phyloP scores from a whole-genome alignment of 2,888 invertebrate species.

The Lysandra bellargus region DNA sequence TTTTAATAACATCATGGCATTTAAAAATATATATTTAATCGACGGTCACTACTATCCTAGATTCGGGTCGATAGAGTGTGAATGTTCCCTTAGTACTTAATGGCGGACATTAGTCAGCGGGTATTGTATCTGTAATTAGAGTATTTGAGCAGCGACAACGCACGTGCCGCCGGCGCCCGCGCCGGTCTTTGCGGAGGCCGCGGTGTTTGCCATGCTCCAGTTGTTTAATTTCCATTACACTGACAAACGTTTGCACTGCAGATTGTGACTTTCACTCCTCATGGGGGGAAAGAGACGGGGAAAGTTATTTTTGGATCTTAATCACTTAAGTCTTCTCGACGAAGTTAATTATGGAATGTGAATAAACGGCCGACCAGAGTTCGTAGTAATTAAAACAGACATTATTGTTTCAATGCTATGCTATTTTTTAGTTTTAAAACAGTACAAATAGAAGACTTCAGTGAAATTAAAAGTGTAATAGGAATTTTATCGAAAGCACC shows the following conservation, averaged over 20 bases:
- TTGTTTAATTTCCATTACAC: slow-evolving; percentile 12
- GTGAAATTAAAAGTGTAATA: neutral
- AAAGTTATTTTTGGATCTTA: neutral
- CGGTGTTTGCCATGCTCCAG: neutral
- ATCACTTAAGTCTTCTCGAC: neutral
- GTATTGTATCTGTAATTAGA: neutral
- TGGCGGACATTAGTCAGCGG: slow-evolving; percentile 4
- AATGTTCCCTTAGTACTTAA: neutral
- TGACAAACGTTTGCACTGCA: slow-evolving; percentile 4
- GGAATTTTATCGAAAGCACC: neutral
- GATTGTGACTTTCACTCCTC: neutral
- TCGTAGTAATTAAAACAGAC: too few species aligned
- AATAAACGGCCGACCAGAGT: neutral
- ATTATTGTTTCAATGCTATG: too few species aligned
- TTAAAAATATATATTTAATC: too few species aligned
- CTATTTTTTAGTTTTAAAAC: too few species aligned
- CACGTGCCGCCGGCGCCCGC: neutral
- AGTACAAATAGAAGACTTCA: too few species aligned
- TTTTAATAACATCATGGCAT: too few species aligned
- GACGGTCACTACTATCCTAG: neutral
- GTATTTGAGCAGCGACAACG: neutral
- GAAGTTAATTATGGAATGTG: neutral
- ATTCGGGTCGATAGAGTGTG: neutral
- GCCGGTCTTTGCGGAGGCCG: neutral
- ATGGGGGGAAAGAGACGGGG: neutral